A percentile compares a stretch with the other conserved stretches of the same genome.
Evolutionary conservation across 2,888 invertebrate genomes (phyloP).

Genomic region (Lacanobia oleracea): DNA sequence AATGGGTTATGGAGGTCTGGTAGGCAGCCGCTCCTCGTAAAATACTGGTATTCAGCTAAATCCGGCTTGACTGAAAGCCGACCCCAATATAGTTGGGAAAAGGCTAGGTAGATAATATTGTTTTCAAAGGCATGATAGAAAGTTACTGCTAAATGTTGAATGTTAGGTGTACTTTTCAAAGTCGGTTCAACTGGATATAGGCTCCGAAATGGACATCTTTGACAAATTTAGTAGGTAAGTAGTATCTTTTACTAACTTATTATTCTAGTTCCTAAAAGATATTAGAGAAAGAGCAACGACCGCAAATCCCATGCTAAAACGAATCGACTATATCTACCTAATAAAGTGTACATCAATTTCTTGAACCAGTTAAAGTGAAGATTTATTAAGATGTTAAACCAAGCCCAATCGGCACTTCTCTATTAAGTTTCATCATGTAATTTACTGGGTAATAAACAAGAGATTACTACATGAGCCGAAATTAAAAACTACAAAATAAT

Average conservation of each 20-base stretch:
- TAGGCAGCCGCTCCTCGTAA: too few relatives aligned
- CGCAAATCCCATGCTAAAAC: neutral
- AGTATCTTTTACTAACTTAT: neutral
- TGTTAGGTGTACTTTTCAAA: too few relatives aligned
- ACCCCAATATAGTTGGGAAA: too few relatives aligned
- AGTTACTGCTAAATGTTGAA: too few relatives aligned
- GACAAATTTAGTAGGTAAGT: too few relatives aligned
- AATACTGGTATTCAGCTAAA: too few relatives aligned
- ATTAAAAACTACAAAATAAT: conserved; percentile 15
- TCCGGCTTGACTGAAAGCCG: too few relatives aligned
- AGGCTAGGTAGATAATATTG: too few relatives aligned
- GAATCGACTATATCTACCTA: neutral
- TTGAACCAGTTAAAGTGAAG: conserved; percentile 35
- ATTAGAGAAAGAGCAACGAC: neutral
- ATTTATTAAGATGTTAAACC: conserved; percentile 38
- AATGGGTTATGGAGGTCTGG: too few relatives aligned
- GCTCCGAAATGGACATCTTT: too few relatives aligned
- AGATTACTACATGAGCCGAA: conserved; percentile 20
- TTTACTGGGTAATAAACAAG: conserved; percentile 35
- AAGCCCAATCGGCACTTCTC: conserved; percentile 23
- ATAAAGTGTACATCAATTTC: conserved; percentile 14
- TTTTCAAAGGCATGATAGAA: too few relatives aligned
- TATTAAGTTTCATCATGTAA: conserved; percentile 42
- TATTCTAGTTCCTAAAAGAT: neutral
- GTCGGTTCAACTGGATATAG: too few relatives aligned